These are phyloP conservation scores for Coptodon bakossiorum DNA, from an alignment of 2,113 vertebrate genomes.

Conservation along the genomic window DNA sequence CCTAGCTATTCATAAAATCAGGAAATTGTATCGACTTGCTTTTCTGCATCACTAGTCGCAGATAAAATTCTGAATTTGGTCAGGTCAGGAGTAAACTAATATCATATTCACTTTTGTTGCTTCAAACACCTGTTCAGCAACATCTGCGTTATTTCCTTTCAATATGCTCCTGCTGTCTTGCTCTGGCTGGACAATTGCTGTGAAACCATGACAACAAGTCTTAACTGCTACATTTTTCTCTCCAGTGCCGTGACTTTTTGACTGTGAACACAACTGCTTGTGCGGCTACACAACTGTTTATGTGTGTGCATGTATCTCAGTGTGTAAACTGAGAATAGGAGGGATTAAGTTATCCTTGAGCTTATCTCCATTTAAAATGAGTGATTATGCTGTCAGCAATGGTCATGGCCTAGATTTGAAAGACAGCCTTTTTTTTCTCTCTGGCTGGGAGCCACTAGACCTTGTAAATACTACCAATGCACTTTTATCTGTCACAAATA, in stretches of 20 bases:
- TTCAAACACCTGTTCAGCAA: neutral
- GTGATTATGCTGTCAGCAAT: conserved; percentile 52
- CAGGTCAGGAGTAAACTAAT: neutral
- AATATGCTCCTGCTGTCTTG: neutral
- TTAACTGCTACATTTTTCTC: neutral
- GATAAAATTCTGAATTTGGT: neutral
- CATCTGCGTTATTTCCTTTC: neutral
- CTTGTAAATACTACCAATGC: conserved; percentile 39
- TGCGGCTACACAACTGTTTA: neutral
- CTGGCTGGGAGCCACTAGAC: conserved; percentile 15
- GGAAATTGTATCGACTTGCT: neutral
- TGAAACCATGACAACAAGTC: conserved; percentile 35
- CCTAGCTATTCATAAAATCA: neutral
- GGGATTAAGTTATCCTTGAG: conserved; percentile 54
- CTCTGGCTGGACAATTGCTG: neutral
- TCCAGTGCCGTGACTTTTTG: neutral
- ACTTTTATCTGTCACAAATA: conserved; percentile 26
- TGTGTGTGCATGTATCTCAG: neutral
- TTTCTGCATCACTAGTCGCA: neutral
- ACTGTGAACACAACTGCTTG: neutral
- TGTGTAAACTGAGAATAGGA: neutral
- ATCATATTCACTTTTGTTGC: neutral
- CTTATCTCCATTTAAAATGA: conserved; percentile 66
- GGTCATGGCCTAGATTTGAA: conserved; percentile 62
- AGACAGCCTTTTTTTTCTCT: conserved; percentile 39